Conservation (phyloP, 1,140 invertebrate species). For the Diabrotica undecimpunctata region DNA sequence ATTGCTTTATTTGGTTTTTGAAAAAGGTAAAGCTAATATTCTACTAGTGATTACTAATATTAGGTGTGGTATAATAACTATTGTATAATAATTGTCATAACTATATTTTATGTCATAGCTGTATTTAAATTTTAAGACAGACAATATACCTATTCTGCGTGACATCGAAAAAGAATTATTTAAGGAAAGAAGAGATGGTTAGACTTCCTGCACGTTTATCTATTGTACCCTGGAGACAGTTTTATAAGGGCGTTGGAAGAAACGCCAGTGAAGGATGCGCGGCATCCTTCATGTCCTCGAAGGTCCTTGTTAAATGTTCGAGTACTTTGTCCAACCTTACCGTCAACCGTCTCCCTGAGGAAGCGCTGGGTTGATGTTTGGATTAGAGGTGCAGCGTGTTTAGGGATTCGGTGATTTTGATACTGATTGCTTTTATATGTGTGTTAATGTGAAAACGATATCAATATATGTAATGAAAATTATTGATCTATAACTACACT, state of each 20-base stretch:
- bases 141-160: no score
- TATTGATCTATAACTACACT: no score
- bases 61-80: no score
- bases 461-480: no score
- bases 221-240: not conserved
- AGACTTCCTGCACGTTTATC: not conserved
- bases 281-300: not conserved
- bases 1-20: no score
- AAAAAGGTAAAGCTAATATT: no score
- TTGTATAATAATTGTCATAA: no score
- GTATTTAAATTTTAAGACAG: no score
- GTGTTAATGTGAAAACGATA: no score
- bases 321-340: constrained; percentile 1
- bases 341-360: not conserved
- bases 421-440: no score
- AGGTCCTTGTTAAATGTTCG: constrained; percentile 2
- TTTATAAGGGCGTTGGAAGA: constrained; percentile 1
- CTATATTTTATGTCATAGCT: no score
- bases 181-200: not conserved
- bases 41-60: no score
- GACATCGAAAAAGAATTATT: not conserved
- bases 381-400: not conserved
- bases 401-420: not conserved
- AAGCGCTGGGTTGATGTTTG: not conserved
- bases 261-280: not conserved